A percentile compares a stretch with the other conserved stretches of the same genome.
These are phyloP conservation scores for Sycophila sp. DNA, from an alignment of 1,140 invertebrate genomes.

Conservation along the genomic window DNA sequence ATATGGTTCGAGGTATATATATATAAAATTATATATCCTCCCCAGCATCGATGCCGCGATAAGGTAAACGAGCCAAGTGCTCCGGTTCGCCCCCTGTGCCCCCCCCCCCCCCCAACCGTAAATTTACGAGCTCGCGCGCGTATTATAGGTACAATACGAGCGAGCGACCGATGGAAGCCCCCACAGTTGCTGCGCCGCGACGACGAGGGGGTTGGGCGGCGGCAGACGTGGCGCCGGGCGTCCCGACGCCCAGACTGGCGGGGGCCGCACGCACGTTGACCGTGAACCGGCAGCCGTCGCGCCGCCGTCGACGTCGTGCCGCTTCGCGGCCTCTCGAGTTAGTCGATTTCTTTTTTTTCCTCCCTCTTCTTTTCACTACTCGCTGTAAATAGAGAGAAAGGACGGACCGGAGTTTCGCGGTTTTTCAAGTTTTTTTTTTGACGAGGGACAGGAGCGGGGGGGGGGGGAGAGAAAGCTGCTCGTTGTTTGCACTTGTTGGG, in stretches of 20 bases:
- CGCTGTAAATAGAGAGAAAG: too few species aligned
- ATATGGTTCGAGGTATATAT: neutral
- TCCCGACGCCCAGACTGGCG: slow-evolving; percentile 56
- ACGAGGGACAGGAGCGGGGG: too few species aligned
- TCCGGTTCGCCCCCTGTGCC: neutral
- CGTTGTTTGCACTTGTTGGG: too few species aligned
- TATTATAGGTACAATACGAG: neutral
- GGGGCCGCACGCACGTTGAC: slow-evolving; percentile 59
- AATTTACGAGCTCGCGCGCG: slow-evolving; percentile 32
- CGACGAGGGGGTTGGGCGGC: neutral
- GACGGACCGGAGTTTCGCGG: too few species aligned
- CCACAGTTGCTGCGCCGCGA: neutral
- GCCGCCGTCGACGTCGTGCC: neutral
- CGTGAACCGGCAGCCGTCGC: slow-evolving; percentile 48
- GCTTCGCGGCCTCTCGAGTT: too few species aligned
- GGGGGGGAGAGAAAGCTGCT: too few species aligned
- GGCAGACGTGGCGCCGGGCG: slow-evolving; percentile 52
- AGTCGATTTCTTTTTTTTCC: too few species aligned
- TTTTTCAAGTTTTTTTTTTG: too few species aligned
- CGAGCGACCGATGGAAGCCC: neutral
- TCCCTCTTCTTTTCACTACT: too few species aligned
- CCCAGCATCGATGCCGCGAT: slow-evolving; percentile 37
- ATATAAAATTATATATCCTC: slow-evolving; percentile 25
- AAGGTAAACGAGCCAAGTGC: slow-evolving; percentile 45
- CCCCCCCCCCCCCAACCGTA: neutral